These are phyloP conservation scores for Lordiphosa fenestrarum DNA, from an alignment of 2,888 invertebrate species.

Conservation along the genomic window DNA sequence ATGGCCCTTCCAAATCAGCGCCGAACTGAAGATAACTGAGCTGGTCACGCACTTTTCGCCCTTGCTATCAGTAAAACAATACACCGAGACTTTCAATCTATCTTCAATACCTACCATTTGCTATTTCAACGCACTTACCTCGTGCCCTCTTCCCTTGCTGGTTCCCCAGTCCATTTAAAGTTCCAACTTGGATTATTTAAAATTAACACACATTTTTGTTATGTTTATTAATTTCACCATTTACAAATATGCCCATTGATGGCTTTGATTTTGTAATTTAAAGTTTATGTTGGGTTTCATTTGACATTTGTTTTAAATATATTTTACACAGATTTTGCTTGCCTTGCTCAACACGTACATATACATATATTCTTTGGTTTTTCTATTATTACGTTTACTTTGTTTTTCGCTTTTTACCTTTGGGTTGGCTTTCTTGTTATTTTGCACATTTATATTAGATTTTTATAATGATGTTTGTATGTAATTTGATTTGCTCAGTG, in stretches of 20 bases:
- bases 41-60: too few relatives aligned
- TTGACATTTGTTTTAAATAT: conserved; percentile 48
- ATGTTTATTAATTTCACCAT: conserved; percentile 52
- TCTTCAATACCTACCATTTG: too few relatives aligned
- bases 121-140: too few relatives aligned
- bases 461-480: conserved; percentile 18
- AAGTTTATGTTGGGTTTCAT: conserved; percentile 41
- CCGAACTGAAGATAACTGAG: too few relatives aligned
- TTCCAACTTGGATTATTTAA: conserved; percentile 10
- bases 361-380: not conserved
- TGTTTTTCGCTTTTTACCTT: conserved; percentile 16
- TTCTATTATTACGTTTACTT: conserved; percentile 13
- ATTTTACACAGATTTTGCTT: conserved; percentile 55
- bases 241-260: conserved; percentile 60
- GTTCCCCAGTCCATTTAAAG: too few relatives aligned
- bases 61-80: too few relatives aligned
- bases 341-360: not conserved
- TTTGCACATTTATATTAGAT: conserved; percentile 47
- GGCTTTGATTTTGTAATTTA: conserved; percentile 48
- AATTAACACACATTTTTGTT: conserved; percentile 62
- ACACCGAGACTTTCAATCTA: too few relatives aligned
- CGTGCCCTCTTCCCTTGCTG: too few relatives aligned
- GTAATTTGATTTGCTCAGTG: conserved; percentile 26
- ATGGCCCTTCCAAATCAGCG: too few relatives aligned
- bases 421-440: conserved; percentile 32